Base-by-base conservation (phyloP, 2,113 vertebrate genomes). In the Scomber japonicus region DNA sequence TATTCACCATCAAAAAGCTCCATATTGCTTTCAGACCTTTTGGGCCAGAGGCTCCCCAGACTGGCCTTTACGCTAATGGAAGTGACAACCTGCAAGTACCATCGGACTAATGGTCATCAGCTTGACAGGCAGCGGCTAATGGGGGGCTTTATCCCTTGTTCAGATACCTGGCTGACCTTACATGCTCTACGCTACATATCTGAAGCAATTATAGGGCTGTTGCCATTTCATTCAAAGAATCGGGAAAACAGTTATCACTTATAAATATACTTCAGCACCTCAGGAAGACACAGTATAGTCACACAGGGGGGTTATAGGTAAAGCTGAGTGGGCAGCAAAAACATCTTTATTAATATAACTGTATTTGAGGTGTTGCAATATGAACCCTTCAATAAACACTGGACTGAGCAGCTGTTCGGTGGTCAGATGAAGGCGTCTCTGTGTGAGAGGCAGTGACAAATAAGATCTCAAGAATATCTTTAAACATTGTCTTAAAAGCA, bases 81-180 rank as follows among this genome's bases (percentile, higher is more conserved):
- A 74, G 46, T 60, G 80, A 84, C 30, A 66, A 53, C 57, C 46
- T 74, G 63, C 78, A 79, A 63, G 78, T 71, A 61, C 54, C 21
- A 51, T 44, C 1, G 6, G 19, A 21, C 76, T 88, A 89, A 87
- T 86, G 78, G 80, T 76, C 80, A 74, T 82, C 81, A 70, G 67
- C 35, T 72, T 77, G 89, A 79, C 86, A 87, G 83, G 49, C 50
- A 5, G 55, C 35, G 0, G 45, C 55, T 84, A 86, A 91, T 84
- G 57, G 78, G 71, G 71, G 46, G 27, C 27, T 81, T 27, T 9
- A 62, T 60, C 35, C 61, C 66, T 78, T 4, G 0, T 54, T 9
- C 10, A 46, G 30, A 49, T 63, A 77, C 77, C 59, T 46, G 45
- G 4, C 53, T 90, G 82, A 87, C 80, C 66, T 75, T 72, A 73